Conservation (phyloP, 1,140 invertebrate genomes). For the Lepidostoma basale region DNA sequence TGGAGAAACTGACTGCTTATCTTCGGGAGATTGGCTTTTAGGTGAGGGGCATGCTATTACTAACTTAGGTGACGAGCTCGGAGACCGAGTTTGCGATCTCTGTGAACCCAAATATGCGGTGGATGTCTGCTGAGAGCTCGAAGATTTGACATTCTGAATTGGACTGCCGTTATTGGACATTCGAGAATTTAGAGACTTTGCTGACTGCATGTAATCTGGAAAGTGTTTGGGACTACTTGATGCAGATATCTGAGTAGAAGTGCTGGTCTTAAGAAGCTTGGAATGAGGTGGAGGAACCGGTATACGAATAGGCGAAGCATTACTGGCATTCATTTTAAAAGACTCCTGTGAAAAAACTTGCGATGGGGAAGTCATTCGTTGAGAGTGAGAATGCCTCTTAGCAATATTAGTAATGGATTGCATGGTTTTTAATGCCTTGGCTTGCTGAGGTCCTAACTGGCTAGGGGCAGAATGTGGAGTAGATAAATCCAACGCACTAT, state of each 20-base stretch:
- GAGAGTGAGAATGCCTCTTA: slow-evolving; percentile 53
- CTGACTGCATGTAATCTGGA: slow-evolving; percentile 38
- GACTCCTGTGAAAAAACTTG: slow-evolving; percentile 37
- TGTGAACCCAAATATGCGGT: slow-evolving; percentile 52
- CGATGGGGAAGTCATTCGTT: slow-evolving; percentile 32
- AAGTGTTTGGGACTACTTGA: slow-evolving; percentile 41
- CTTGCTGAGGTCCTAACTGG: slow-evolving; percentile 56
- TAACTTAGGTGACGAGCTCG: slow-evolving; percentile 60
- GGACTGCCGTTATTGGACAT: slow-evolving; percentile 26
- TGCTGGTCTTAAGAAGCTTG: slow-evolving; percentile 29
- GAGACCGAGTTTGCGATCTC: slow-evolving; percentile 57
- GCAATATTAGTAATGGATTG: slow-evolving; percentile 60
- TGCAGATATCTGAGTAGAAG: background rate
- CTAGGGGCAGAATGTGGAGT: slow-evolving; percentile 57
- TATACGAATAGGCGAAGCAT: slow-evolving; percentile 29
- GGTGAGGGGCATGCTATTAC: slow-evolving; percentile 53
- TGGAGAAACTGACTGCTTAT: slow-evolving; percentile 52
- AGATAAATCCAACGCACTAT: slow-evolving; percentile 58
- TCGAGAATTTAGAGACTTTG: slow-evolving; percentile 5
- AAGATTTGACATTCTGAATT: slow-evolving; percentile 4
- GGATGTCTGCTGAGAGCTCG: slow-evolving; percentile 27
- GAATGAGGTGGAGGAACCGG: slow-evolving; percentile 28
- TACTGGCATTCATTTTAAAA: slow-evolving; percentile 35
- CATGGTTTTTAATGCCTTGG: slow-evolving; percentile 60
- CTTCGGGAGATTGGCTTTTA: slow-evolving; percentile 49